Evolutionary conservation across 1,140 invertebrate genomes (phyloP).

Genomic region (Zophobas morio): DNA sequence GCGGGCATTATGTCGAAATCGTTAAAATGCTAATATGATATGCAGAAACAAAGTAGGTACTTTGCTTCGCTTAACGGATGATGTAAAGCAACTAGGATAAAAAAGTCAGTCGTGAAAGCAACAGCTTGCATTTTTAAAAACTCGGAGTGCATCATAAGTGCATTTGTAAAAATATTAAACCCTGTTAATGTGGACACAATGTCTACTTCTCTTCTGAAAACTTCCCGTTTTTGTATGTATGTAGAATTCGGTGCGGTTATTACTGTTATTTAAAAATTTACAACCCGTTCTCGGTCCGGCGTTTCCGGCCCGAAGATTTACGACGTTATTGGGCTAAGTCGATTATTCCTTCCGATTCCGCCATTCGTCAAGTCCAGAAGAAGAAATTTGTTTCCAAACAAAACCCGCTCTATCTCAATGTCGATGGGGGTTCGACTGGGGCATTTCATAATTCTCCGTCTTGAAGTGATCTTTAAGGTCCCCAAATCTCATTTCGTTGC

Average conservation of each 20-base stretch:
- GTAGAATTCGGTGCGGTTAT: not conserved
- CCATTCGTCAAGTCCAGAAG: not conserved
- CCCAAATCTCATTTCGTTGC: constrained; percentile 56
- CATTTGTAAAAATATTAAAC: not conserved
- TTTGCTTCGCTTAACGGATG: constrained; percentile 10
- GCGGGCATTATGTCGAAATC: constrained; percentile 27
- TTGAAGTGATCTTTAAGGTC: constrained; percentile 51
- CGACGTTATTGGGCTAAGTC: not conserved
- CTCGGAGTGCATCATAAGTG: not conserved
- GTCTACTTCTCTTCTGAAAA: too few relatives aligned
- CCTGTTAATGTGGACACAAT: not conserved
- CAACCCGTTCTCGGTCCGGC: not conserved
- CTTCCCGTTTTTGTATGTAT: too few relatives aligned
- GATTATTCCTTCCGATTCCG: not conserved
- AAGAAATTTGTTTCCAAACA: constrained; percentile 3
- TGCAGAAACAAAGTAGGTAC: constrained; percentile 26
- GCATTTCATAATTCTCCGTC: constrained; percentile 27
- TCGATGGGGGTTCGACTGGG: not conserved
- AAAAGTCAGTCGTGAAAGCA: not conserved
- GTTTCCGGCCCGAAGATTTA: not conserved
- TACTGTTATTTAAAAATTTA: not conserved
- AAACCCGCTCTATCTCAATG: constrained; percentile 1
- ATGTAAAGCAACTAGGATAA: not conserved
- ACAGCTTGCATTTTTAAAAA: not conserved
- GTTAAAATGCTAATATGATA: constrained; percentile 42